These are phyloP conservation scores for Ferdinandea cuprea DNA, from an alignment of 2,888 invertebrate genomes.

Conservation along the genomic window DNA sequence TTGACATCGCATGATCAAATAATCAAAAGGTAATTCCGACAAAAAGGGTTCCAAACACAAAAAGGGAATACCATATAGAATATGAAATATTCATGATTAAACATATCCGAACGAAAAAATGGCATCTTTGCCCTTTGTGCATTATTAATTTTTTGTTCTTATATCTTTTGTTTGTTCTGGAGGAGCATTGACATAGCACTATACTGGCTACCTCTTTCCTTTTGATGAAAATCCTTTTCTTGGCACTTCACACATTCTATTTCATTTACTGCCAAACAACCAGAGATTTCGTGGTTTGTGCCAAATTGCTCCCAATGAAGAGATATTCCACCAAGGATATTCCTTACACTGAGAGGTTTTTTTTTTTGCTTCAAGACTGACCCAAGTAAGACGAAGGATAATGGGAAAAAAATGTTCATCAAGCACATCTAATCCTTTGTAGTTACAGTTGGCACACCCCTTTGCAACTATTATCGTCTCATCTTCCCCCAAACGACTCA, in stretches of 20 bases:
- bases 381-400: constrained; percentile 13
- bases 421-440: constrained; percentile 48
- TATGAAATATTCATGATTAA: constrained; percentile 56
- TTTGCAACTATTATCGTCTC: constrained; percentile 40
- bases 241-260: constrained; percentile 11
- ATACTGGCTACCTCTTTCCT: background rate
- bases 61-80: constrained; percentile 15
- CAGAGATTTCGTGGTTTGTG: constrained; percentile 26
- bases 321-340: constrained; percentile 12
- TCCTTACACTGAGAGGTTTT: background rate
- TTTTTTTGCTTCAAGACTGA: constrained; percentile 14
- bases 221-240: too few relatives aligned
- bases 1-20: constrained; percentile 6
- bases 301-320: constrained; percentile 45
- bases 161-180: background rate
- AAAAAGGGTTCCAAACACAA: background rate
- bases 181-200: constrained; percentile 14
- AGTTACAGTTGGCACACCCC: constrained; percentile 49
- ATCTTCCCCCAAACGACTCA: background rate
- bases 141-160: constrained; percentile 30
- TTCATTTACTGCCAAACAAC: constrained; percentile 28
- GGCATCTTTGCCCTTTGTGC: constrained; percentile 33
- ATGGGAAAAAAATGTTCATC: constrained; percentile 36
- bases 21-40: background rate
- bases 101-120: constrained; percentile 31